Base-by-base conservation (phyloP, 35 echinoderm and acorn worm genomes). In the Apostichopus californicus region DNA sequence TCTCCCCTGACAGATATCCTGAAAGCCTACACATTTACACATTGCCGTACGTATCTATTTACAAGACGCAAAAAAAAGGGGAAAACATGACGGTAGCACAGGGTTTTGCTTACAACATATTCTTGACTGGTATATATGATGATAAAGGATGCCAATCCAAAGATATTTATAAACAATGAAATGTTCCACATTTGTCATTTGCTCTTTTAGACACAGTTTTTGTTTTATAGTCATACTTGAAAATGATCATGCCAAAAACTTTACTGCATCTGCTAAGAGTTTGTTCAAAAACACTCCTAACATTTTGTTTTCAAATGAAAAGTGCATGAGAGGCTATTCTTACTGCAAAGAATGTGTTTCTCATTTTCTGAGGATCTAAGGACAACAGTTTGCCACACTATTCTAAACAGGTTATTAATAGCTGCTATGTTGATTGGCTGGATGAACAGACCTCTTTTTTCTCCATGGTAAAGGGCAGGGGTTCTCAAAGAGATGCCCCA, bases 11-110 rank as follows among this genome's bases (percentile, higher is more conserved):
- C n/a, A 60, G 81, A 22, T 57, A 46, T 58, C 81, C 81, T 85
- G 81, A 85, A 85, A 85, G 81, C 81, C 81, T 85, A 85, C 54
- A 85, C 81, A 85, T 63, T 58, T 85, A 85, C 81, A 85, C 81
- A 85, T 85, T 85, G 81, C 81, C 57, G 81, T 85, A 85, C 24
- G 56, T 59, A 85, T 56, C 57, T 85, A 85, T 85, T 22, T 85
- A 85, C 81, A 85, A 58, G 58, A 75, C n/a, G 71, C 71, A 75
- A 75, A 75, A 85, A 14, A 58, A 58, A 85, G 52, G 58, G 55
- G 58, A n/a, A 85, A 22, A 52, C 8, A 18, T 25, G n/a, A 85
- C 57, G 5, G 11, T 85, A 85, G 81, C 81, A 85, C 81, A 59
- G 12, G 17, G 34, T 46, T 63, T 85, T 10, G 55, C 21, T 17